phyloP scores from a whole-genome alignment of 2,113 vertebrate genomes.

The Lasiurus cinereus region DNA sequence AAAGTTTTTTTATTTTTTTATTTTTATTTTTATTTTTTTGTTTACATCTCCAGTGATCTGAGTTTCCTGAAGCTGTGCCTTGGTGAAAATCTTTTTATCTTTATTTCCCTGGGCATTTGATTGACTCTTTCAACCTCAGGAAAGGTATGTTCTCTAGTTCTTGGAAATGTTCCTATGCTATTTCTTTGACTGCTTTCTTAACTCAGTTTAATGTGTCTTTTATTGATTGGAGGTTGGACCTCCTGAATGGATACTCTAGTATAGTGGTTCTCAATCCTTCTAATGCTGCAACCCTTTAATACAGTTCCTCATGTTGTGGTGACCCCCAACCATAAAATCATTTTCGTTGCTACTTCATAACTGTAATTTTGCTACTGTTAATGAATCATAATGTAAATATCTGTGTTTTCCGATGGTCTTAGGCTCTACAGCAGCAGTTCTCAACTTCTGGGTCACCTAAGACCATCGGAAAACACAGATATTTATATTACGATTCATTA shows the following conservation, averaged over 20 bases:
- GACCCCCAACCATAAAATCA: too few species aligned
- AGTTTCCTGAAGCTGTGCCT: constrained; percentile 34
- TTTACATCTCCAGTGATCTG: background rate
- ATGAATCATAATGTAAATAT: too few species aligned
- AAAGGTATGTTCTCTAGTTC: background rate
- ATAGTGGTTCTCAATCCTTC: too few species aligned
- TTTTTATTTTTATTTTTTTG: background rate
- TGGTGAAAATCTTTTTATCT: background rate
- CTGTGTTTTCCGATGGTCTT: too few species aligned
- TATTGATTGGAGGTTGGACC: background rate
- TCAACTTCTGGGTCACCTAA: too few species aligned
- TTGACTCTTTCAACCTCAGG: background rate
- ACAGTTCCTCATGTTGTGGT: too few species aligned
- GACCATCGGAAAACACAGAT: too few species aligned
- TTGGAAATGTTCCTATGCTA: constrained; percentile 2
- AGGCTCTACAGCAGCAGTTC: too few species aligned
- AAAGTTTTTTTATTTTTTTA: background rate
- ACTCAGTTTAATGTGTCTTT: background rate
- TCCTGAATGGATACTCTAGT: background rate
- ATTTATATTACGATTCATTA: too few species aligned
- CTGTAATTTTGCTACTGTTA: too few species aligned
- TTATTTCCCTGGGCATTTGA: background rate
- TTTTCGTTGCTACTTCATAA: too few species aligned
- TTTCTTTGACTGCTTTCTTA: background rate
- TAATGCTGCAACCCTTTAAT: too few species aligned